Evolutionary conservation across 2,888 invertebrate genomes (phyloP).

Genomic region (Junonia oenone): DNA sequence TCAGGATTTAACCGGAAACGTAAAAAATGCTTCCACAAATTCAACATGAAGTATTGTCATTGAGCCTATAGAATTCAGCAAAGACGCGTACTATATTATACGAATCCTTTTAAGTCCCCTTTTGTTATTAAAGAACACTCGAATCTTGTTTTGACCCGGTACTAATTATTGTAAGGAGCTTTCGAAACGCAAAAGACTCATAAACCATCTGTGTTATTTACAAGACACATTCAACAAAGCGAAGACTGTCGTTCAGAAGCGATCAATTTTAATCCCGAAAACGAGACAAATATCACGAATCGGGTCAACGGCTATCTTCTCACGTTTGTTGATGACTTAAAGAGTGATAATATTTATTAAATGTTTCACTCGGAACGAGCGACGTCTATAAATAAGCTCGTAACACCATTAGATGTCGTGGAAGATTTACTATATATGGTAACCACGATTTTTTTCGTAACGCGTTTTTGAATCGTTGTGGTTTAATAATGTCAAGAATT

Average conservation of each 20-base stretch:
- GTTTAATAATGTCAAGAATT: slow-evolving; percentile 58
- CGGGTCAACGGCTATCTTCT: slow-evolving; percentile 76
- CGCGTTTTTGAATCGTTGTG: slow-evolving; percentile 37
- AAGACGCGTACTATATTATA: slow-evolving; percentile 50
- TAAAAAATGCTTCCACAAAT: slow-evolving; percentile 51
- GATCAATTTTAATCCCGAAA: slow-evolving; percentile 72
- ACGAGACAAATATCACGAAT: slow-evolving; percentile 77
- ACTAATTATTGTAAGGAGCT: slow-evolving; percentile 66
- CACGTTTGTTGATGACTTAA: slow-evolving; percentile 76
- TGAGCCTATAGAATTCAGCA: slow-evolving; percentile 58
- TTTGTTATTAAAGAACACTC: slow-evolving; percentile 69
- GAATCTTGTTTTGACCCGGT: slow-evolving; percentile 56
- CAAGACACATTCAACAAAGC: slow-evolving; percentile 67
- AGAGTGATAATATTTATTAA: slow-evolving; percentile 79
- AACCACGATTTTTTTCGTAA: slow-evolving; percentile 50
- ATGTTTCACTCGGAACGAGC: slow-evolving; percentile 68
- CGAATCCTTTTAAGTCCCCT: slow-evolving; percentile 54
- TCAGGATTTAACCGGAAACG: slow-evolving; percentile 53
- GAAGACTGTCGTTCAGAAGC: slow-evolving; percentile 60
- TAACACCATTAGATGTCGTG: slow-evolving; percentile 71
- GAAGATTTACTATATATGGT: slow-evolving; percentile 71
- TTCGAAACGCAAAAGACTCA: slow-evolving; percentile 45
- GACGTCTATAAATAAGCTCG: slow-evolving; percentile 69
- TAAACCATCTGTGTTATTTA: slow-evolving; percentile 61
- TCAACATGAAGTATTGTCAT: slow-evolving; percentile 52